Percentiles rank a stretch among this genome's conserved stretches.
Conservation (phyloP, 2,113 vertebrate genomes). For the Colius striatus region DNA sequence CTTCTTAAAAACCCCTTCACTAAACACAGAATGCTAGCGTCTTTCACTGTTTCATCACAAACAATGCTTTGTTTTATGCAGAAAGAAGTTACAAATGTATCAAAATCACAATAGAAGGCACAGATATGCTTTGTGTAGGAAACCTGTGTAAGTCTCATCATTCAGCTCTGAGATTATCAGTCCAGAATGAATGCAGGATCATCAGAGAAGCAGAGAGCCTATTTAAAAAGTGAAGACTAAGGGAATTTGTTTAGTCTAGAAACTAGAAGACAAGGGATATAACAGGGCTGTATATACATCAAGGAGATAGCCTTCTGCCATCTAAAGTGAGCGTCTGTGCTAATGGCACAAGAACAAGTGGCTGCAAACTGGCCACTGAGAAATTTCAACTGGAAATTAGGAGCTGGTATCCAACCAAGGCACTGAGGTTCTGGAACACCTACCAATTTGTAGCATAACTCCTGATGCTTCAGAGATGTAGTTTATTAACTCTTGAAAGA, state of each 20-base stretch:
- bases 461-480: not conserved
- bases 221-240: not conserved
- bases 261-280: not conserved
- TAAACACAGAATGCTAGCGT: not conserved
- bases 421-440: not conserved
- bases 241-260: not conserved
- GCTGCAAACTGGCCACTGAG: not conserved
- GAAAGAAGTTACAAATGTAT: not conserved
- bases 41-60: conserved; percentile 5
- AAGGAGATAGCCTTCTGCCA: not conserved
- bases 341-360: not conserved
- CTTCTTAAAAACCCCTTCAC: not conserved
- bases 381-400: not conserved
- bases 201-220: not conserved
- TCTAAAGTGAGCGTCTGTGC: not conserved
- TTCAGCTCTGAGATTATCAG: not conserved
- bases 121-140: not conserved
- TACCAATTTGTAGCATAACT: not conserved
- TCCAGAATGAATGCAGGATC: not conserved
- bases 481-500: not conserved
- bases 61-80: not conserved
- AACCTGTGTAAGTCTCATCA: not conserved
- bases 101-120: not conserved
- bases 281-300: not conserved
- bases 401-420: not conserved